phyloP scores from a whole-genome alignment of 2,113 vertebrate species.

The Octodon degus region DNA sequence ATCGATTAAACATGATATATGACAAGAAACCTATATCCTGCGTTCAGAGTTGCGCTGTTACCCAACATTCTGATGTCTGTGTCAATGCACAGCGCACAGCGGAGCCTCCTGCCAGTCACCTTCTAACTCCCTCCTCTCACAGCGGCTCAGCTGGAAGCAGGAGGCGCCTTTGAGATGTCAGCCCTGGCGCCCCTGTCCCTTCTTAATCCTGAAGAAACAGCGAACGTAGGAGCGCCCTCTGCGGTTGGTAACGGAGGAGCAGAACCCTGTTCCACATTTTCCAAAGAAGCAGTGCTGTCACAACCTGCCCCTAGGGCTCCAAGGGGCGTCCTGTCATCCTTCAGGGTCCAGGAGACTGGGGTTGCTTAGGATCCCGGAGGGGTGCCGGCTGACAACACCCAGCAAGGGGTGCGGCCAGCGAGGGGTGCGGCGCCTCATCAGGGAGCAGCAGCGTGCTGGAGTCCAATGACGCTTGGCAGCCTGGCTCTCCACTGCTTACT shows the following conservation, averaged over 20 bases:
- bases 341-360: not conserved
- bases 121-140: constrained; percentile 53
- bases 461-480: not conserved
- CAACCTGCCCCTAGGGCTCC: constrained; percentile 27
- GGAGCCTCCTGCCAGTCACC: constrained; percentile 67
- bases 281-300: constrained; percentile 49
- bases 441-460: not conserved
- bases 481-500: not conserved
- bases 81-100: constrained; percentile 67
- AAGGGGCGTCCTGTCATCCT: not conserved
- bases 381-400: not conserved
- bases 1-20: constrained; percentile 80
- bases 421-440: too few species aligned
- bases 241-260: constrained; percentile 35
- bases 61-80: constrained; percentile 70
- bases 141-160: constrained; percentile 36
- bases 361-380: constrained; percentile 29
- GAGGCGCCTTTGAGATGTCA: constrained; percentile 13
- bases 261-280: constrained; percentile 48
- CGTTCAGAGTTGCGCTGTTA: constrained; percentile 73
- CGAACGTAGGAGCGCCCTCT: not conserved
- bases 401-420: not conserved
- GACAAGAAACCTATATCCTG: constrained; percentile 75
- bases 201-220: constrained; percentile 45
- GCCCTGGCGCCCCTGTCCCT: not conserved